Evolutionary conservation across 2,113 vertebrate genomes (phyloP), one percentile per base, ranked within the genome.

Genomic region (Syrrhaptes paradoxus): DNA sequence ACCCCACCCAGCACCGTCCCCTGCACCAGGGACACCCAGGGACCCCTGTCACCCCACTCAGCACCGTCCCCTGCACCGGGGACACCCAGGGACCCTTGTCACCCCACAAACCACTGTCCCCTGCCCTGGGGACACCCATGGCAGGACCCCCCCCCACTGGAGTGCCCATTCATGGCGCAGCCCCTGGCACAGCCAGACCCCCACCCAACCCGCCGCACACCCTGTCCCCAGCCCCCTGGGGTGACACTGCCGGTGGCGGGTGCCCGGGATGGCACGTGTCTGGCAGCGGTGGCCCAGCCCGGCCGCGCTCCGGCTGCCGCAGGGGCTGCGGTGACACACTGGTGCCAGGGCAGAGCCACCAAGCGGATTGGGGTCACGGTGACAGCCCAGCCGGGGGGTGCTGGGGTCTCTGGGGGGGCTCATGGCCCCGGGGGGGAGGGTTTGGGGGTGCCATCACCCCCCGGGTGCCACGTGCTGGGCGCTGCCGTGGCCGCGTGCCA

Each of bases 281-380:
- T 91, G 85, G 93, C 95, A 68, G 73, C 93, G 45, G 5, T 5
- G 15, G 63, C 91, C 49, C 75, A 46, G 88, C 59, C 63, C 91
- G 95, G 93, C 88, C 88, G 55, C 19, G 6, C 91, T 95, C 85
- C 76, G 18, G 63, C 78, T 65, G 90, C 95, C 51, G 78, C 90
- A 58, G 90, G 87, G 81, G 52, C 80, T 72, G 85, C 76, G 15
- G 85, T 9, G 21, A 32, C 5, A 16, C 25, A 65, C 80, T 10
- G 0, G 45, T 73, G 91, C 91, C 88, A 59, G 85, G 77, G 59
- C 72, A 67, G 67, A 71, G 67, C 18, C 3, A 13, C n/a, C 15
- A 11, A 38, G 61, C 22, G 6, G 78, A 85, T 90, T 65, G 52
- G 45, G 88, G 95, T 90, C 65, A 13, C 3, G 3, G 70, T 17